Base-by-base conservation (phyloP, 2,888 invertebrate genomes). In the Strigamia maritima region DNA sequence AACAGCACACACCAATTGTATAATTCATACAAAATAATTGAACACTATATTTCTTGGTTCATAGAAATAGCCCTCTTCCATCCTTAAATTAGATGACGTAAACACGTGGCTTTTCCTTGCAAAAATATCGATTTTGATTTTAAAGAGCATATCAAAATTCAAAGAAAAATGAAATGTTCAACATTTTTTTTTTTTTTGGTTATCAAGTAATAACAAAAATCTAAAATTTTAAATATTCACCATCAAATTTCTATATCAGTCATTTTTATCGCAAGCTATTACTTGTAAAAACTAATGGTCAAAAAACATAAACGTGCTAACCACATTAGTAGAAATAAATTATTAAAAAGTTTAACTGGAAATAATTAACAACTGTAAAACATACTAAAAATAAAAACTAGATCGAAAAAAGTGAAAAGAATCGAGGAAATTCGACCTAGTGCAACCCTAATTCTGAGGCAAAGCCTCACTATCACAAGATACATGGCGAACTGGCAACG, bases 401-500 rank as follows among this genome's bases (percentile, higher is more conserved):
- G 35, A 70, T 0, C 1, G n/a, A 7, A 12, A 70, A 70, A 70
- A 70, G 28, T 24, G 28, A 70, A 70, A 28, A 12, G 14, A 28
- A n/a, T 26, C 26, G n/a, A 70, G n/a, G 28, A 26, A 70, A 70
- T 70, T 16, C 70, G 70, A 70, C 26, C 70, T 14, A 26, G 28
- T 70, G 26, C 70, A 28, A 70, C 26, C 70, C 26, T 28, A 26
- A 1, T 70, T 24, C 65, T 14, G 8, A 24, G 24, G 65, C 65
- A 65, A 65, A 65, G 24, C 65, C 65, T 65, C 65, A 24, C 65
- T 65, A 65, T 70, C 70, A 26, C 70, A 70, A 70, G 70, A 70
- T 70, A 26, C 70, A 70, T 70, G 70, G 70, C 70, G 24, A 70
- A 70, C 70, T 70, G 70, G 70, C 70, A 70, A 70, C 70, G 70